Conservation (phyloP, 2,888 invertebrate genomes). For the Parasteatoda lunata region DNA sequence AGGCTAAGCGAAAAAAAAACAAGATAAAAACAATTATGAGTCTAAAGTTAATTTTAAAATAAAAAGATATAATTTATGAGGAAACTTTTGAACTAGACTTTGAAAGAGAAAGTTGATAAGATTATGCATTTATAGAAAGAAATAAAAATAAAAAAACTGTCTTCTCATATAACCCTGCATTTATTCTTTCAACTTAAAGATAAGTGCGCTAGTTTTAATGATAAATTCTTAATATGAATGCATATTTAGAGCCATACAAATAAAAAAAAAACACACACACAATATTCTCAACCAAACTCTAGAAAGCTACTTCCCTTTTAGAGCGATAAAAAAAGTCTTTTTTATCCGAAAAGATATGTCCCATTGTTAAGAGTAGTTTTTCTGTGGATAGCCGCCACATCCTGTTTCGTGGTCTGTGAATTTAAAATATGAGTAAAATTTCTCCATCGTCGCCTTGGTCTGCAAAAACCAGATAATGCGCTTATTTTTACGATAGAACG, state of each 20-base stretch:
- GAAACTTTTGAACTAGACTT: not conserved
- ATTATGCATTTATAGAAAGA: not conserved
- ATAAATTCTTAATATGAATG: conserved; percentile 40
- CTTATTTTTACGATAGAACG: conserved; percentile 19
- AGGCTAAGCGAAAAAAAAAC: too few species aligned
- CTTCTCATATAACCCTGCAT: not conserved
- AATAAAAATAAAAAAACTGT: not conserved
- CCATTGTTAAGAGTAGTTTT: conserved; percentile 45
- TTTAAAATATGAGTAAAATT: conserved; percentile 50
- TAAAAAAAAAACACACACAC: not conserved
- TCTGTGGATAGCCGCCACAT: conserved; percentile 36
- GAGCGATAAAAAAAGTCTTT: conserved; percentile 8
- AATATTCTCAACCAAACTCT: not conserved
- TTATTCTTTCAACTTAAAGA: conserved; percentile 19
- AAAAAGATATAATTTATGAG: not conserved
- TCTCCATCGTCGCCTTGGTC: conserved; percentile 23
- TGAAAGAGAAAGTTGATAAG: not conserved
- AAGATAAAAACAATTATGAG: too few species aligned
- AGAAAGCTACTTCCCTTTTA: conserved; percentile 14
- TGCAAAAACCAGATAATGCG: conserved; percentile 53
- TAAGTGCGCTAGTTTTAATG: conserved; percentile 14
- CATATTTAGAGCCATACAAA: conserved; percentile 20
- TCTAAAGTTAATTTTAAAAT: too few species aligned
- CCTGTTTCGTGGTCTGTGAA: conserved; percentile 37
- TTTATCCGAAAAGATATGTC: conserved; percentile 5